These are phyloP conservation scores for Dermolepida albohirtum DNA, from an alignment of 2,888 invertebrate genomes.

Conservation along the genomic window DNA sequence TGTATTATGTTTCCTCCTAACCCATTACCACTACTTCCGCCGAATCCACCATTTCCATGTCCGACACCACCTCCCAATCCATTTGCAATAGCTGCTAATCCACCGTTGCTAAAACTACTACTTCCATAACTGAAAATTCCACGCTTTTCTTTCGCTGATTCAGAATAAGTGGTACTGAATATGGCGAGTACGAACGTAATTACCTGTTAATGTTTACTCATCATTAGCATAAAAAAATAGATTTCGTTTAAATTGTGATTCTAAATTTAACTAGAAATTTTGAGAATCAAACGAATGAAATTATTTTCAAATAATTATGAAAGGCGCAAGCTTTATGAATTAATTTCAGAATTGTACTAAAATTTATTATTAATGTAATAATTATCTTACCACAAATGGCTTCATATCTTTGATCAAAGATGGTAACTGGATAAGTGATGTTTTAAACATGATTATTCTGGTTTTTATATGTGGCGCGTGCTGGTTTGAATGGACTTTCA, in stretches of 20 bases:
- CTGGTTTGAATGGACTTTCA: slow-evolving; percentile 22
- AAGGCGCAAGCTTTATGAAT: too few relatives aligned
- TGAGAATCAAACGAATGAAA: too few relatives aligned
- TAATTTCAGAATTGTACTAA: background rate
- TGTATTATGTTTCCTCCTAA: slow-evolving; percentile 4
- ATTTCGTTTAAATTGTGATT: too few relatives aligned
- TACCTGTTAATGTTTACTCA: slow-evolving; percentile 51
- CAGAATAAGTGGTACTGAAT: slow-evolving; percentile 43
- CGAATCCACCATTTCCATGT: slow-evolving; percentile 54
- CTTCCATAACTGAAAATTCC: slow-evolving; percentile 50
- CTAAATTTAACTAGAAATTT: too few relatives aligned
- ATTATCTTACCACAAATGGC: slow-evolving; percentile 43
- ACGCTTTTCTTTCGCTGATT: slow-evolving; percentile 43
- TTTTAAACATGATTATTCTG: slow-evolving; percentile 1
- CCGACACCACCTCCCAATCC: slow-evolving; percentile 46
- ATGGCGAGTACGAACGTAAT: slow-evolving; percentile 53
- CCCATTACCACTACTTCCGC: background rate
- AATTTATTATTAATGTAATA: background rate
- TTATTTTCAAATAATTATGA: too few relatives aligned
- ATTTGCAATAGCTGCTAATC: background rate
- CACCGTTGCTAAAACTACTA: slow-evolving; percentile 28
- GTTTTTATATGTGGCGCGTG: slow-evolving; percentile 24
- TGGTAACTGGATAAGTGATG: slow-evolving; percentile 13
- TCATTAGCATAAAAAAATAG: too few relatives aligned
- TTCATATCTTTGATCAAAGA: slow-evolving; percentile 46